Base-by-base conservation (phyloP, 2,797 vertebrate species). In the Prunella strophiata region DNA sequence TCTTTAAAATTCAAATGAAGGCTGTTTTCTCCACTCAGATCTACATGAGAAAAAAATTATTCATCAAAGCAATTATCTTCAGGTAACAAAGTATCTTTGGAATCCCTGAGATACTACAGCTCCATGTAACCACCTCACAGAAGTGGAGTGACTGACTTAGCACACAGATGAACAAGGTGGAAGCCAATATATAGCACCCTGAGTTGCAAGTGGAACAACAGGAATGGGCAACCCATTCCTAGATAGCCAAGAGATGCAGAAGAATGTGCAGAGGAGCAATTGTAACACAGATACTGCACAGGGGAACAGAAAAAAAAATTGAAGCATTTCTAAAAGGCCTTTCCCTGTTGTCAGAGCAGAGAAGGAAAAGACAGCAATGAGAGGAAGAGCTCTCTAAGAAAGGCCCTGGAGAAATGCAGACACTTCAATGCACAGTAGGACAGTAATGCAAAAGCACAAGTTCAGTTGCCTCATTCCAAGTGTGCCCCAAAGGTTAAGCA, bases 61-160 rank as follows among this genome's bases (percentile, higher is more conserved):
- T 68, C 63, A 40, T 43, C 43, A 26, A 71, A 93, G 57, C 30
- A 30, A 65, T 80, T 81, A 83, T 50, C 79, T 93, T 58, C 89
- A 92, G 91, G 79, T 85, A 89, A 89, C 27, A 51, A 10, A 82
- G 1, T 43, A 88, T 52, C 45, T 91, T 89, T 74, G 54, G 86
- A 92, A 72, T 93, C 91, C 94, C 94, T 94, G 95, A 96, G 94
- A 93, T 85, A 78, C 73, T 59, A 85, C 55, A 89, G 87, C 66
- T 96, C 78, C 79, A 22, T 42, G 30, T 34, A 85, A 93, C 32
- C 65, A 82, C n/a, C 58, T 25, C 5, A 3, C 43, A 63, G 70
- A 85, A 89, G 70, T 13, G n/a, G 30, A 95, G 23, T 61, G 38
- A 71, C 34, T 72, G 23, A 67, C 25, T 85, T 4, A 40, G 45